Conservation (phyloP, 2,888 invertebrate species). For the Galeopsomyia nigrocyanea region DNA sequence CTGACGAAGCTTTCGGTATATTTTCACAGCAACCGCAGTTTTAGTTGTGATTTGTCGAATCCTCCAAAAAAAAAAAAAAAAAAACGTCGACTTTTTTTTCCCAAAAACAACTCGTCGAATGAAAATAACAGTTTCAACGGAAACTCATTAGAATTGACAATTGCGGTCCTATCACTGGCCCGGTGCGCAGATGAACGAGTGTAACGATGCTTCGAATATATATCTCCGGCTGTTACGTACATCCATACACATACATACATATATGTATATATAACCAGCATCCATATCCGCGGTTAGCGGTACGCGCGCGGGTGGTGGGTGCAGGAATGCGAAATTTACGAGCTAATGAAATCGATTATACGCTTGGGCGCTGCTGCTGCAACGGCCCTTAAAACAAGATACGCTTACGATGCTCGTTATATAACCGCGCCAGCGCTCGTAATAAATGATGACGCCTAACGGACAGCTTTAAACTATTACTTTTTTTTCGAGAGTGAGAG, state of each 20-base stretch:
- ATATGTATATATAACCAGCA: constrained; percentile 11
- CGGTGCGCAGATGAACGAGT: too few species aligned
- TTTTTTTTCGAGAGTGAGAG: constrained; percentile 10
- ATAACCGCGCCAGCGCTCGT: constrained; percentile 1
- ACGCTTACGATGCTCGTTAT: constrained; percentile 38
- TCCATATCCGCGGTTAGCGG: constrained; percentile 41
- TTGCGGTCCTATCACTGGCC: too few species aligned
- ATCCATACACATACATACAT: constrained; percentile 6
- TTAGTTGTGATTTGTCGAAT: too few species aligned
- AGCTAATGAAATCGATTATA: constrained; percentile 50
- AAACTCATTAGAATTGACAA: too few species aligned
- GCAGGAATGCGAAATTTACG: constrained; percentile 47
- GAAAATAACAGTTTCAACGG: too few species aligned
- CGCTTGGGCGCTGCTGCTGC: constrained; percentile 39
- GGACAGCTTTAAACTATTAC: not conserved
- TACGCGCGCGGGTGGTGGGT: constrained; percentile 10
- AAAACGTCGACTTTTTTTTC: too few species aligned
- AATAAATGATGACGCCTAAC: not conserved
- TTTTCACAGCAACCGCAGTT: too few species aligned
- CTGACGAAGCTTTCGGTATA: too few species aligned
- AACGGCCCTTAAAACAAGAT: constrained; percentile 43
- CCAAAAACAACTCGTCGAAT: too few species aligned
- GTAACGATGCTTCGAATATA: too few species aligned
- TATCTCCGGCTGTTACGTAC: not conserved
- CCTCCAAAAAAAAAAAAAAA: too few species aligned